Evolutionary conservation across 1,140 invertebrate species (phyloP), one percentile per base, ranked within the genome.

Genomic region (Helicoverpa armigera): DNA sequence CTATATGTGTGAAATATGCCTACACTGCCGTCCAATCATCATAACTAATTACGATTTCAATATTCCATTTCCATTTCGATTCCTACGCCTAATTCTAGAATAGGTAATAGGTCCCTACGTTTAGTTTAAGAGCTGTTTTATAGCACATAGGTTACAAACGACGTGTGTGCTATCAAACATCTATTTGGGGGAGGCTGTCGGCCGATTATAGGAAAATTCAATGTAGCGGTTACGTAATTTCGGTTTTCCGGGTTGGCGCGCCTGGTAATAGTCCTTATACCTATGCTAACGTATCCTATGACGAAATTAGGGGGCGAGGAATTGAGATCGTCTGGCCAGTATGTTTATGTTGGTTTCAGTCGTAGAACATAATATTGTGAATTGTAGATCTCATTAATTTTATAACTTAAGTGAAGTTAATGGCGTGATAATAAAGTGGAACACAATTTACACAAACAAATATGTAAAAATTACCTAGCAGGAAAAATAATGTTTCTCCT

Each of bases 201-300:
- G 76, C 67, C 81, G 88, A 89, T 91, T 90, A 91, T 87, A 89
- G 87, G 86, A 86, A 91, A 91, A 89, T 90, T 90, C 91, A 91
- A 92, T 93, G 90, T 90, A 90, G 76, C 91, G 88, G 88, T 82
- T 85, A 87, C 82, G 90, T 90, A 90, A 93, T 93, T 93, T 92
- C 90, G 90, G 90, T 93, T 93, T 91, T 92, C 90, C 90, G 91
- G 90, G 80, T 87, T 90, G 82, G 72, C 88, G 88, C 91, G 84
- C 85, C 43, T 81, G 56, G 90, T 93, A 93, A 93, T 91, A 86
- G 88, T 84, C 72, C 29, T 43, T 86, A 80, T 78, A 79, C 53
- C 51, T 74, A 63, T 29, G 50, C 74, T 56, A 35, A 73, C 50
- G 14, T 73, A 73, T 16, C 70, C 23, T 73, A 58, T 31, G 53